Evolutionary conservation across 1,140 invertebrate species (phyloP).

Genomic region (Eumeta japonica): DNA sequence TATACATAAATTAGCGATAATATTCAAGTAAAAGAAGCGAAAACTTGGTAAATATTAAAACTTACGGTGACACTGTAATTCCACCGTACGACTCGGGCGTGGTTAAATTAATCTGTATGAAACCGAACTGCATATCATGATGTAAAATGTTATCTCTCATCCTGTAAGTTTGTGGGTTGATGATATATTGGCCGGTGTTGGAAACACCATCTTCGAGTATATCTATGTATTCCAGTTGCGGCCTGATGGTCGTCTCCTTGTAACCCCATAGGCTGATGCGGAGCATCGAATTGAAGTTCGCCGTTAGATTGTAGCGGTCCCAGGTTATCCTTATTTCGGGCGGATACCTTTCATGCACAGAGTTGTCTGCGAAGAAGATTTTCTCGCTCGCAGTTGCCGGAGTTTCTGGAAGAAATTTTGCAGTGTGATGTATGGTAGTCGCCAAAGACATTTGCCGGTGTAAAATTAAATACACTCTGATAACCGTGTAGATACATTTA

Average conservation of each 20-base stretch:
- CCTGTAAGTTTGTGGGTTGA: slow-evolving; percentile 68
- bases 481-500: too few species aligned
- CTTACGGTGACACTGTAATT: slow-evolving; percentile 77
- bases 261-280: slow-evolving; percentile 86
- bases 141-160: slow-evolving; percentile 67
- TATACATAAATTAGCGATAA: not conserved
- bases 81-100: slow-evolving; percentile 70
- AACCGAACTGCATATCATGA: slow-evolving; percentile 80
- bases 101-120: slow-evolving; percentile 87
- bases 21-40: not conserved
- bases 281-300: slow-evolving; percentile 71
- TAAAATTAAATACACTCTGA: too few species aligned
- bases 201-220: slow-evolving; percentile 61
- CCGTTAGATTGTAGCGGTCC: slow-evolving; percentile 82
- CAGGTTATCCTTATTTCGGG: slow-evolving; percentile 75
- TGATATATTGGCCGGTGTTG: slow-evolving; percentile 68
- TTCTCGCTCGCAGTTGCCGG: slow-evolving; percentile 80
- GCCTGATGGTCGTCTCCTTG: slow-evolving; percentile 78
- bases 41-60: slow-evolving; percentile 22
- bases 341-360: slow-evolving; percentile 71
- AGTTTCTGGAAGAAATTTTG: slow-evolving; percentile 67
- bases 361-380: slow-evolving; percentile 76
- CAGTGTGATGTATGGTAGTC: not conserved
- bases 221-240: slow-evolving; percentile 63
- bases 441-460: too few species aligned